phyloP scores from a whole-genome alignment of 2,888 invertebrate genomes.

The Chironomus tentans region DNA sequence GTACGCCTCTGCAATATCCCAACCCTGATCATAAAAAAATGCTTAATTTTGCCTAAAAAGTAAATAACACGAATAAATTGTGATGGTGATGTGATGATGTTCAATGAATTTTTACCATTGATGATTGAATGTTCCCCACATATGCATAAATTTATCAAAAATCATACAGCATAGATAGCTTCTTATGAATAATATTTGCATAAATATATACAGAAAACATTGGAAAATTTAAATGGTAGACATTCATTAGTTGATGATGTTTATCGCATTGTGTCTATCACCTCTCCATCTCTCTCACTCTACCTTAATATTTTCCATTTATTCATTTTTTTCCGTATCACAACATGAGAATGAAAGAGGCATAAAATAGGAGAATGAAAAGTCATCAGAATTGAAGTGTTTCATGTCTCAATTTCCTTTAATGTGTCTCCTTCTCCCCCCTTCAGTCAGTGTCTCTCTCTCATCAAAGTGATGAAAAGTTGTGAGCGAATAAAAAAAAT shows the following conservation, averaged over 20 bases:
- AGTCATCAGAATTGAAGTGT: not conserved
- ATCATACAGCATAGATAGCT: too few species aligned
- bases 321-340: not conserved
- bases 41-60: too few species aligned
- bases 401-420: not conserved
- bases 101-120: too few species aligned
- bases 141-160: too few species aligned
- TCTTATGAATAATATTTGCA: not conserved
- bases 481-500: not conserved
- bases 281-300: too few species aligned
- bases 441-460: not conserved
- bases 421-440: not conserved
- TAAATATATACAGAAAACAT: not conserved
- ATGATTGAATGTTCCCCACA: too few species aligned
- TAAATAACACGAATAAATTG: too few species aligned
- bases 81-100: too few species aligned
- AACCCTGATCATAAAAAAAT: too few species aligned
- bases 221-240: not conserved
- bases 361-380: not conserved
- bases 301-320: not conserved
- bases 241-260: not conserved
- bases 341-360: not conserved
- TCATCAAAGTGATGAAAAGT: not conserved
- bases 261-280: too few species aligned
- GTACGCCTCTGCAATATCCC: too few species aligned